Base-by-base conservation (phyloP, 1,140 invertebrate genomes). In the Euura saliciscinereae region DNA sequence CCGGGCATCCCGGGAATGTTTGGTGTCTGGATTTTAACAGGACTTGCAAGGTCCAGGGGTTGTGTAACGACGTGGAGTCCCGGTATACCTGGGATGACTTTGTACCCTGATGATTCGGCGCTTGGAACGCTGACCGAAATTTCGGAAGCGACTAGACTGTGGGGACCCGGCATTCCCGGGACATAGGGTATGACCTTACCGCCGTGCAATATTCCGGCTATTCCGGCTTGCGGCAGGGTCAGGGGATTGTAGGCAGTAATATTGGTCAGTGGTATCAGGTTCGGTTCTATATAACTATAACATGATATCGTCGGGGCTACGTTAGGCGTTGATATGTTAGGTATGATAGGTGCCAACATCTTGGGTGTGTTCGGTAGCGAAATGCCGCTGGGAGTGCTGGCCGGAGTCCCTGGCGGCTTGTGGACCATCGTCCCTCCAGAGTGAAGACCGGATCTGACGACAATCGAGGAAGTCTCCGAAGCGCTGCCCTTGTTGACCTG, bases 121-220 rank as follows among this genome's bases (percentile, higher is more conserved):
- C 78, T 68, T 43, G 84, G 82, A 82, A 85, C 84, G 80, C 85
- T 83, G 77, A 83, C 80, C n/a, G 80, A 44, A 28, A 28, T 28
- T 6, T 88, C 81, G 64, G 87, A 86, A 42, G 72, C 86, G 7
- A 78, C 73, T 4, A 89, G 81, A 10, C 89, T 91, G 74, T 93
- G 92, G 2, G 95, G 95, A 46, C 95, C 95, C 1, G 95, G 95
- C 83, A 96, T 96, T 8, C 95, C 95, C 2, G 94, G 95, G 4
- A 96, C 94, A 83, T 94, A 93, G 4, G 94, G 93, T 77, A 95
- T 93, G 6, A 92, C 84, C 81, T 94, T 94, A n/a, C 92, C 93
- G n/a, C 88, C 90, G 70, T 87, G 85, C 0, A 87, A 73, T 66
- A 86, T 84, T 71, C 76, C 84, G 45, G 83, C 76, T 51, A 85